phyloP scores from a whole-genome alignment of 2,888 invertebrate species.

The Abrostola tripartita region DNA sequence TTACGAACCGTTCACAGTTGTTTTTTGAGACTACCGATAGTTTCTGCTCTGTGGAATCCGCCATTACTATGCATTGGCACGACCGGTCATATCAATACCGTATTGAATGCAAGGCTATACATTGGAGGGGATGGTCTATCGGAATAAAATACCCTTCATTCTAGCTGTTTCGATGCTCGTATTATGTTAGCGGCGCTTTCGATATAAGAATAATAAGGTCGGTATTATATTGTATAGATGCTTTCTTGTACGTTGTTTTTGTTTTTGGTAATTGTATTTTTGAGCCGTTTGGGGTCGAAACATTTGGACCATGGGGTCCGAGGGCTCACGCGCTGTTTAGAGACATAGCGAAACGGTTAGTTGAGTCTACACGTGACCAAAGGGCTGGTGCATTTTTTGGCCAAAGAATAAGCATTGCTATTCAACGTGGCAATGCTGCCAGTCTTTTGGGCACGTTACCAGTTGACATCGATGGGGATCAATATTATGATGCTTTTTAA shows the following conservation, averaged over 20 bases:
- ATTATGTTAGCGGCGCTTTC: neutral
- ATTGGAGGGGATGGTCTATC: neutral
- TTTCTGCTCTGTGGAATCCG: slow-evolving; percentile 23
- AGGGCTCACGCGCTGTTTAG: too few species aligned
- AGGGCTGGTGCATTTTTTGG: too few species aligned
- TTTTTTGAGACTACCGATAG: neutral
- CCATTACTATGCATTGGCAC: slow-evolving; percentile 59
- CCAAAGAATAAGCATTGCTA: too few species aligned
- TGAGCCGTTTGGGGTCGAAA: too few species aligned
- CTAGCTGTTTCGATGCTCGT: neutral
- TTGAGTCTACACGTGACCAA: too few species aligned
- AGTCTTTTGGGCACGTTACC: too few species aligned
- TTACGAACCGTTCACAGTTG: slow-evolving; percentile 2
- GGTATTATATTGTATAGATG: slow-evolving; percentile 5
- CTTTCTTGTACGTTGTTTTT: neutral
- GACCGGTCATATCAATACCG: slow-evolving; percentile 44
- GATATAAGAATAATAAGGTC: neutral
- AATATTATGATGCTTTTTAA: too few species aligned
- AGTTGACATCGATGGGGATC: too few species aligned
- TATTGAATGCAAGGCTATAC: slow-evolving; percentile 28
- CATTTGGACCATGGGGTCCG: too few species aligned
- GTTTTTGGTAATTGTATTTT: too few species aligned
- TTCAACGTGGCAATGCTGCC: too few species aligned
- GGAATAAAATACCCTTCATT: neutral
- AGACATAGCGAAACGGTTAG: too few species aligned